Percentiles rank a stretch among this genome's conserved stretches.
Conservation (phyloP, 1,140 invertebrate species). For the Ostrea edulis region DNA sequence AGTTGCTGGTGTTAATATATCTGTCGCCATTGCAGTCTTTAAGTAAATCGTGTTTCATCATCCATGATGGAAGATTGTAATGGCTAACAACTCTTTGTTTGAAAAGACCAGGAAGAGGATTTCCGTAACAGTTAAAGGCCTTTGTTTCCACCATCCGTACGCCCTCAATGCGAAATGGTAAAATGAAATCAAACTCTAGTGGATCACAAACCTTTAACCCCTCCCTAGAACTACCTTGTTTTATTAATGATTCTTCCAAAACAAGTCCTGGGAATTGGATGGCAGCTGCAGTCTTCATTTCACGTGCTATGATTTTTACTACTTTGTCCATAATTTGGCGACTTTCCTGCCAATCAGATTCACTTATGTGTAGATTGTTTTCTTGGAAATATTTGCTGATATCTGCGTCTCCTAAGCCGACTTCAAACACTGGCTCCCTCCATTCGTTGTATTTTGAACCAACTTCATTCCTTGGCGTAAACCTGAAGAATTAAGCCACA, state of each 20-base stretch:
- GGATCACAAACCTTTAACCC: slow-evolving; percentile 2
- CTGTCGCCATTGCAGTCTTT: neutral
- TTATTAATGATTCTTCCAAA: neutral
- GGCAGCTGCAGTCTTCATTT: neutral
- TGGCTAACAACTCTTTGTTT: neutral
- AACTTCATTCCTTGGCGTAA: neutral
- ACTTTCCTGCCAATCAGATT: neutral
- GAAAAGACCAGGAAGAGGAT: neutral
- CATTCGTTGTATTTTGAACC: slow-evolving; percentile 2
- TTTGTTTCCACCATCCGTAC: neutral
- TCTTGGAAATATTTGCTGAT: neutral
- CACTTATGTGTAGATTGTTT: neutral
- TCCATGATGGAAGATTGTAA: neutral
- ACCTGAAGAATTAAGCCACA: neutral
- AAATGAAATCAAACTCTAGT: neutral
- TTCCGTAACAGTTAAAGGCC: neutral
- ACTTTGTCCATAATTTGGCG: neutral
- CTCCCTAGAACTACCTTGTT: slow-evolving; percentile 13
- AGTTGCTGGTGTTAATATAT: slow-evolving; percentile 24
- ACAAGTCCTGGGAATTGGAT: neutral
- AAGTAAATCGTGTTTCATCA: neutral
- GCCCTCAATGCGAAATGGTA: neutral
- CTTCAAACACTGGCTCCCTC: neutral
- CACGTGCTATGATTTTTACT: neutral
- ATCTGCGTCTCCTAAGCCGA: neutral